These are phyloP conservation scores for Lordiphosa stackelbergi DNA, from an alignment of 1,140 invertebrate genomes.

Conservation along the genomic window DNA sequence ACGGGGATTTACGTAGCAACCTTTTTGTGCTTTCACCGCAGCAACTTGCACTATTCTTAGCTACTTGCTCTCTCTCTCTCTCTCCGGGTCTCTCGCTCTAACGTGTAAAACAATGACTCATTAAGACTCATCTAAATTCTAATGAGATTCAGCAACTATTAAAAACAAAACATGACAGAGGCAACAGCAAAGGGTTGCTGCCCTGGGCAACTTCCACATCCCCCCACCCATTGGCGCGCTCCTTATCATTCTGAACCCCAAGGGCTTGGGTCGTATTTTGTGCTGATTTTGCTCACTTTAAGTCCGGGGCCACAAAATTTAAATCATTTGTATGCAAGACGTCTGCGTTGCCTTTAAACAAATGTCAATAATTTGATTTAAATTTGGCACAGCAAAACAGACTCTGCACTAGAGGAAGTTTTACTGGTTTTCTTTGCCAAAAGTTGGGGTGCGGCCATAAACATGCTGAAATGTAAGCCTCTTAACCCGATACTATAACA, in stretches of 20 bases:
- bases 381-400: conserved; percentile 52
- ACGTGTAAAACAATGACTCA: conserved; percentile 77
- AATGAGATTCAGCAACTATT: conserved; percentile 77
- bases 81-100: conserved; percentile 34
- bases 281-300: conserved; percentile 64
- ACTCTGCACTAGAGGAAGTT: not conserved
- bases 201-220: conserved; percentile 37
- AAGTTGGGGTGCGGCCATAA: too few species aligned
- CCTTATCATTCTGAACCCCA: conserved; percentile 39
- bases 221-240: conserved; percentile 7
- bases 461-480: too few species aligned
- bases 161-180: conserved; percentile 70
- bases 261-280: conserved; percentile 50
- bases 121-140: conserved; percentile 78
- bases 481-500: too few species aligned
- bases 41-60: conserved; percentile 48
- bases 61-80: conserved; percentile 12
- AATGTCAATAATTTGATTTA: conserved; percentile 76
- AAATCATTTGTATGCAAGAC: conserved; percentile 69
- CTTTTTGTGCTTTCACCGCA: conserved; percentile 57
- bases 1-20: conserved; percentile 20
- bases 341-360: conserved; percentile 60
- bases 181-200: conserved; percentile 64
- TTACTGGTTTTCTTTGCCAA: too few species aligned
- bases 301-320: conserved; percentile 42